Percentiles rank a stretch among this genome's conserved stretches.
Evolutionary conservation across 2,888 invertebrate species (phyloP).

Genomic region (Drosophila prostipennis): DNA sequence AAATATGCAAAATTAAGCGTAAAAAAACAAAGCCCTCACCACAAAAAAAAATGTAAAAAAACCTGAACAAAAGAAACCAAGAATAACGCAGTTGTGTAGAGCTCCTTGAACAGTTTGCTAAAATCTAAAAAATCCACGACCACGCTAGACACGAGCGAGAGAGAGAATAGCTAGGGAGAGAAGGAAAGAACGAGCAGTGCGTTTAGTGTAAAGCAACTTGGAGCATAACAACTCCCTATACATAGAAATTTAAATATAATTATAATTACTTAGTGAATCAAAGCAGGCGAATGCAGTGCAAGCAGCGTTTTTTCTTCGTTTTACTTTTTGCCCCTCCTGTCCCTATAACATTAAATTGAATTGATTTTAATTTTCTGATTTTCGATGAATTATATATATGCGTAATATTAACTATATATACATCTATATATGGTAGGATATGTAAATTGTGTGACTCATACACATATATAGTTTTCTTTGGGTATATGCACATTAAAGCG

Average conservation of each 20-base stretch:
- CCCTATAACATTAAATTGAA: constrained; percentile 42
- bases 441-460: constrained; percentile 21
- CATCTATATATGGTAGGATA: constrained; percentile 45
- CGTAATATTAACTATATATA: constrained; percentile 37
- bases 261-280: constrained; percentile 58
- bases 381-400: constrained; percentile 44
- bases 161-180: constrained; percentile 12
- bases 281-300: constrained; percentile 68
- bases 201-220: constrained; percentile 46
- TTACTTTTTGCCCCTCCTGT: constrained; percentile 25
- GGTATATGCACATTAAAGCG: constrained; percentile 33
- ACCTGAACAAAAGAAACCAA: constrained; percentile 50
- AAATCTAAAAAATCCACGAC: constrained; percentile 33
- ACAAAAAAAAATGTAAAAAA: constrained; percentile 45
- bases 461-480: constrained; percentile 32
- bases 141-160: constrained; percentile 20
- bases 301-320: constrained; percentile 54
- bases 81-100: constrained; percentile 36
- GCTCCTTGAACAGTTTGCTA: constrained; percentile 40
- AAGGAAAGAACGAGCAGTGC: constrained; percentile 21
- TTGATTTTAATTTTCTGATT: constrained; percentile 54
- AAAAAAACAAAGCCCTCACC: constrained; percentile 39
- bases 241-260: constrained; percentile 40
- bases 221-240: constrained; percentile 42
- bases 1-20: constrained; percentile 47